phyloP scores from a whole-genome alignment of 2,113 vertebrate species.

The Laticauda colubrina region DNA sequence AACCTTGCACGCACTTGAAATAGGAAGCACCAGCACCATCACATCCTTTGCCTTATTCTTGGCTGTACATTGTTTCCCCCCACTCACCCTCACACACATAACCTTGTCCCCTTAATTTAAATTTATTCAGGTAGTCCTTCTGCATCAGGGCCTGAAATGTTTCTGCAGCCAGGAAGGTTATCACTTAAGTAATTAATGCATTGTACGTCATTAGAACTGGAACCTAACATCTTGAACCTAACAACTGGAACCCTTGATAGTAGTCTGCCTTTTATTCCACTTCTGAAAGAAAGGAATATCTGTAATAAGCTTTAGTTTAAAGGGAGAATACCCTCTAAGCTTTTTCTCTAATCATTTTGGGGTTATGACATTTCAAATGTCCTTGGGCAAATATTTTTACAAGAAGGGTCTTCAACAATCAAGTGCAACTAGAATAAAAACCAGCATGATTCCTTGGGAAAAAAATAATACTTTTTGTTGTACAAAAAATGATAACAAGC shows the following conservation, averaged over 20 bases:
- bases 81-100: too few relatives aligned
- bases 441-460: conserved; percentile 49
- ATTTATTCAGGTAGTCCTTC: neutral
- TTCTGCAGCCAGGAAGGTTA: neutral
- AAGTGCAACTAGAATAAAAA: conserved; percentile 37
- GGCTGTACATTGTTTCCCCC: neutral
- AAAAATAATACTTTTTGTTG: conserved; percentile 50
- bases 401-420: conserved; percentile 11
- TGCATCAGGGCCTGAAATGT: neutral
- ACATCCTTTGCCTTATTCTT: neutral
- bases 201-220: neutral
- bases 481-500: neutral
- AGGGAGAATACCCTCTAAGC: neutral
- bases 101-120: neutral
- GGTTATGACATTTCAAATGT: neutral
- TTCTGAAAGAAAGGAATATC: neutral
- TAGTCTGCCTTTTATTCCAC: neutral
- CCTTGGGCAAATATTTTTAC: neutral
- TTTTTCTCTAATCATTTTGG: neutral
- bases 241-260: conserved; percentile 1
- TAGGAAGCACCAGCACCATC: neutral
- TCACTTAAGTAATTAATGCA: neutral
- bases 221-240: neutral
- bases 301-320: conserved; percentile 12
- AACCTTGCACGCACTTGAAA: neutral